Evolutionary conservation across 2,797 vertebrate genomes (phyloP), one percentile per base, ranked within the genome.

Genomic region (Sebastiscus tertius): DNA sequence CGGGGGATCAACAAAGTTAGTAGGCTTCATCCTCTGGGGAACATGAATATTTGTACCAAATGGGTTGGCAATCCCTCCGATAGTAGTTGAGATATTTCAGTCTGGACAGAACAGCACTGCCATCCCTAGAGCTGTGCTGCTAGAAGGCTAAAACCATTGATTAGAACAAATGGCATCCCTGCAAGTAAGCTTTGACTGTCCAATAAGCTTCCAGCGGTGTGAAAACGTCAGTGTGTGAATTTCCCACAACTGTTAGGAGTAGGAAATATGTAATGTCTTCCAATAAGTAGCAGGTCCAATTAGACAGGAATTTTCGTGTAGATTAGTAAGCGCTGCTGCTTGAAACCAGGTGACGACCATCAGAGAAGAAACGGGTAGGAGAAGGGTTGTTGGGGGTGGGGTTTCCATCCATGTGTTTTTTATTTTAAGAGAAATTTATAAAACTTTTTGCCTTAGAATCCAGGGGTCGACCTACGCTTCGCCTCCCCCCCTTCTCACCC

Each of bases 391-490:
- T 27, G 18, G 58, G 61, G 72, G 75, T 14, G 39, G 27, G 20
- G 29, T 34, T 79, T 92, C 82, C 78, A 84, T 86, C 89, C 94
- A 95, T 91, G 79, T 95, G 94, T 95, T 94, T 94, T 54, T 94
- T 94, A 89, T 92, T 96, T 94, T 84, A 92, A 89, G 83, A 83
- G 72, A 94, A 88, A 93, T 94, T 87, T 92, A 92, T 89, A 91
- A 94, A 94, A 91, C 31, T 81, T 87, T 91, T 92, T 93, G 88
- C 94, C 93, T 93, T 86, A 84, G 75, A 92, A 91, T 91, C 79
- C 81, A 91, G 82, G 55, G 88, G 86, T 87, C 90, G 94, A 95
- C 93, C 91, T 91, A 80, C 61, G 73, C 82, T 79, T 58, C 66
- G 73, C 69, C 84, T 58, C 77, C 80, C 79, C 77, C 84, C 66